phyloP scores from a whole-genome alignment of 1,140 invertebrate species.

The Leptoteleia sp. region DNA sequence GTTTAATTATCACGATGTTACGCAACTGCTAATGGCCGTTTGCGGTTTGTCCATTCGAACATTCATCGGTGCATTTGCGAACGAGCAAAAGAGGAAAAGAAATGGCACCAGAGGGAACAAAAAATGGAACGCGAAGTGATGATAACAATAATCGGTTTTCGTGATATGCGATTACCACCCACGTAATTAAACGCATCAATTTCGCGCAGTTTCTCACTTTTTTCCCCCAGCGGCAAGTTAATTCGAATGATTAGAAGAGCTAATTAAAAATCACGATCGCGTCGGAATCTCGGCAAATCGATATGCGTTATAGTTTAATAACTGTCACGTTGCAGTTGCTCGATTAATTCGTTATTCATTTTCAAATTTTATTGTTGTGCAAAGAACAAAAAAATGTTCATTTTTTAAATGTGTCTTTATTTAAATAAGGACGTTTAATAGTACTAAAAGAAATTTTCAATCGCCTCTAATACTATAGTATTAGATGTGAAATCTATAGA shows the following conservation, averaged over 20 bases:
- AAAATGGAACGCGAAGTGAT: constrained; percentile 26
- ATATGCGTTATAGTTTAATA: background rate
- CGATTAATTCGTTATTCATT: too few relatives aligned
- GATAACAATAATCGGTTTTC: constrained; percentile 41
- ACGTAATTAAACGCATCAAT: constrained; percentile 26
- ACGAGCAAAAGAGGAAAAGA: constrained; percentile 4
- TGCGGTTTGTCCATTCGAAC: constrained; percentile 36
- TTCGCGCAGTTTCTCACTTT: constrained; percentile 1
- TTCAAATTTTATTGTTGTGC: too few relatives aligned
- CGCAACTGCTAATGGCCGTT: constrained; percentile 36
- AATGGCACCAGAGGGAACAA: constrained; percentile 10
- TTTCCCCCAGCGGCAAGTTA: constrained; percentile 2
- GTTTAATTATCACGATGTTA: constrained; percentile 52
- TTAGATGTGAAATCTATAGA: too few relatives aligned
- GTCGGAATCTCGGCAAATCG: background rate
- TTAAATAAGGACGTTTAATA: too few relatives aligned
- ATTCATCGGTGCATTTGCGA: constrained; percentile 20
- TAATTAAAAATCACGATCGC: constrained; percentile 5
- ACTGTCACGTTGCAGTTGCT: background rate
- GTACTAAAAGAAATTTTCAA: too few relatives aligned
- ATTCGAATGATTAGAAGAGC: constrained; percentile 29
- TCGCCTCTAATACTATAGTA: too few relatives aligned
- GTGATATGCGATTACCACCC: constrained; percentile 18
- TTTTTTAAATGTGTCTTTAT: too few relatives aligned
- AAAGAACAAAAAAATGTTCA: too few relatives aligned